phyloP scores from a whole-genome alignment of 2,113 vertebrate genomes.

The Anhinga anhinga region DNA sequence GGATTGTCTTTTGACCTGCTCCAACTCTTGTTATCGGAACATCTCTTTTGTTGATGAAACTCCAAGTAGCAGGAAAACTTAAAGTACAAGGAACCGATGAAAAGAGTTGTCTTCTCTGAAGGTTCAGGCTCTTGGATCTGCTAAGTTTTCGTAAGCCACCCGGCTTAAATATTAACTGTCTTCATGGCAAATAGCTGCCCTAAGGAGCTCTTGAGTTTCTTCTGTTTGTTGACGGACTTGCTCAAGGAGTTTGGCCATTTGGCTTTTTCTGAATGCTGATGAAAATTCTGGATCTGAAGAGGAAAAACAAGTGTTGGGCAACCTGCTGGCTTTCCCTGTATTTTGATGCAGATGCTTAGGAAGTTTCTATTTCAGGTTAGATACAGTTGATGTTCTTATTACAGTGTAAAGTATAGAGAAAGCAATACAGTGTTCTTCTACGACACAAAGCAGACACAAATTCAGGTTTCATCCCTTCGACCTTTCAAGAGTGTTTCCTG shows the following conservation, averaged over 20 bases:
- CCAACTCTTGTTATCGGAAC: background rate
- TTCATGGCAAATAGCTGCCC: constrained; percentile 14
- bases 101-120: background rate
- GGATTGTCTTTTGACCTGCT: background rate
- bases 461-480: background rate
- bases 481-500: background rate
- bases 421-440: background rate
- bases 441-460: background rate
- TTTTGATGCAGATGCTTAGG: background rate
- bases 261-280: constrained; percentile 40
- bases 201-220: constrained; percentile 69
- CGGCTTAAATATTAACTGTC: constrained; percentile 9
- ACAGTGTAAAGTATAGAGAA: background rate
- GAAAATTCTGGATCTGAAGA: constrained; percentile 68
- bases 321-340: background rate
- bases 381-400: background rate
- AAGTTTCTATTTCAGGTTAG: background rate
- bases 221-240: constrained; percentile 66
- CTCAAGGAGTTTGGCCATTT: constrained; percentile 56
- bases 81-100: background rate
- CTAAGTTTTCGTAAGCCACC: background rate
- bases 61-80: background rate
- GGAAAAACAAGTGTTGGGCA: background rate
- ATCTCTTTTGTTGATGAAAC: background rate
- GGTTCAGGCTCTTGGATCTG: background rate